Percentiles rank a stretch among this genome's conserved stretches.
Evolutionary conservation across 2,797 vertebrate species (phyloP).

Genomic region (Lithobates sylvaticus): DNA sequence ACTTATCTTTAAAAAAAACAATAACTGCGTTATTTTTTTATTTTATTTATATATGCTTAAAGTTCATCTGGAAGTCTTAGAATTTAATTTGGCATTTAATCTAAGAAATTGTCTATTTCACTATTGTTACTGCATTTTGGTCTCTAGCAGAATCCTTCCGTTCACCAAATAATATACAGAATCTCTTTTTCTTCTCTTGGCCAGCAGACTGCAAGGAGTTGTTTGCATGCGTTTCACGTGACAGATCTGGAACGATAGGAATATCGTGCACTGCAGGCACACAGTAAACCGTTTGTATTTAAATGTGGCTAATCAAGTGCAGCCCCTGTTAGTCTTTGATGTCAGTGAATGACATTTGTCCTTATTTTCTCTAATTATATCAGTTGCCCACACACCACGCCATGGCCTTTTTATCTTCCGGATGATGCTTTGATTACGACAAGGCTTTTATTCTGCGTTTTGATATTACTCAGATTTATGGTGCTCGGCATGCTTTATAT

Average conservation of each 20-base stretch:
- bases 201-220: background rate
- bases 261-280: conserved; percentile 69
- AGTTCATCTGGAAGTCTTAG: no score
- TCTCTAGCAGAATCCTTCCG: background rate
- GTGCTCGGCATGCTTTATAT: background rate
- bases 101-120: no score
- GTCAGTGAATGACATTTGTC: conserved; percentile 72
- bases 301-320: conserved; percentile 76
- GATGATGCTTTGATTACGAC: conserved; percentile 63
- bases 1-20: no score
- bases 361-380: conserved; percentile 73
- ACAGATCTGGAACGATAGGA: conserved; percentile 58
- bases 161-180: background rate
- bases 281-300: conserved; percentile 75
- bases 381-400: conserved; percentile 74
- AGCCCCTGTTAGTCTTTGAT: conserved; percentile 75
- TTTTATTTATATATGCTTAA: no score
- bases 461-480: conserved; percentile 26
- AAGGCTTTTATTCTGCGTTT: conserved; percentile 64
- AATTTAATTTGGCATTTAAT: no score
- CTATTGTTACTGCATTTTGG: background rate
- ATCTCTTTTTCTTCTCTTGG: background rate
- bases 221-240: background rate
- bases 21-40: no score
- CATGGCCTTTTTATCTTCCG: conserved; percentile 67